Conservation (phyloP, 1,140 invertebrate species). For the Cyclargus thomasi region DNA sequence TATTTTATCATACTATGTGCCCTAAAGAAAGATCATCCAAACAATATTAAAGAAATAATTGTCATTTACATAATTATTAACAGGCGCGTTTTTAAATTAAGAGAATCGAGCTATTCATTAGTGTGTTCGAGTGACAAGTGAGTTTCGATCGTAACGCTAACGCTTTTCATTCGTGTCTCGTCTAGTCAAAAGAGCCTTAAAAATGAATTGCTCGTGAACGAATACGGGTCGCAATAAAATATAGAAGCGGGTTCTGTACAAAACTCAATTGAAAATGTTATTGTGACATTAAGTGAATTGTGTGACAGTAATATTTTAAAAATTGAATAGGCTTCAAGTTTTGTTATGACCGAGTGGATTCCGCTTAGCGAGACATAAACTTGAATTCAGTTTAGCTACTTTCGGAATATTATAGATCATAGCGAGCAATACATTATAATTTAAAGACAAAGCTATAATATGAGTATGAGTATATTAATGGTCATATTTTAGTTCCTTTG, state of each 20-base stretch:
- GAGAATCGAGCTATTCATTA: background rate
- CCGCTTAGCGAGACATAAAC: background rate
- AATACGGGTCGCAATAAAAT: conserved; percentile 26
- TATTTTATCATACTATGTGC: too few relatives aligned
- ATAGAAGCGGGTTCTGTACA: conserved; percentile 17
- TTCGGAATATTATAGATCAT: too few relatives aligned
- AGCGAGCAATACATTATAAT: too few relatives aligned
- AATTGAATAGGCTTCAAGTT: conserved; percentile 10
- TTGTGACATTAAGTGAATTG: conserved; percentile 16
- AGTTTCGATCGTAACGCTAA: conserved; percentile 17
- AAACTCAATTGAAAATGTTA: conserved; percentile 15
- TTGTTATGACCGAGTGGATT: background rate
- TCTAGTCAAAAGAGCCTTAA: conserved; percentile 29
- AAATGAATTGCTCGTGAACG: conserved; percentile 27
- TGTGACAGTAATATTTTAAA: conserved; percentile 11
- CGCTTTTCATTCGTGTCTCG: conserved; percentile 25
- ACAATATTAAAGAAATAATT: too few relatives aligned
- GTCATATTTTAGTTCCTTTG: too few relatives aligned
- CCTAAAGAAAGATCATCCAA: too few relatives aligned
- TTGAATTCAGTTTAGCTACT: too few relatives aligned
- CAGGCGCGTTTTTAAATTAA: too few relatives aligned
- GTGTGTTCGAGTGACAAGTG: conserved; percentile 15
- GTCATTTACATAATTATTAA: too few relatives aligned
- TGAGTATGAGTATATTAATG: too few relatives aligned
- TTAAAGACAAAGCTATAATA: too few relatives aligned